Percentiles rank a stretch among this genome's conserved stretches.
These are phyloP conservation scores for Nasonovia ribisnigri DNA, from an alignment of 2,888 invertebrate genomes.

Conservation along the genomic window DNA sequence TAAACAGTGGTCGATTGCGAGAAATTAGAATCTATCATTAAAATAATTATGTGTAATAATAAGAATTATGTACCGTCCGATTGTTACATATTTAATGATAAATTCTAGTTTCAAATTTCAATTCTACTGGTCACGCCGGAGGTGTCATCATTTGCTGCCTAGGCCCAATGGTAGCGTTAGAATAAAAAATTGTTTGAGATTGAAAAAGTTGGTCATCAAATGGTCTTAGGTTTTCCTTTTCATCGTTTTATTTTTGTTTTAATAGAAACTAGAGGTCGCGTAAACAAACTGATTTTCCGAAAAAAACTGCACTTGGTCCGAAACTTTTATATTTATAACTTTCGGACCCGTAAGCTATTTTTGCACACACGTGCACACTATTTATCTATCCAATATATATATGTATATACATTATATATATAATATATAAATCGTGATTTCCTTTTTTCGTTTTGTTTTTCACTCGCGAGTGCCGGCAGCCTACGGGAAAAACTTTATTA, in stretches of 20 bases:
- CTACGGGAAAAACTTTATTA: slow-evolving; percentile 54
- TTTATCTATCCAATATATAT: neutral
- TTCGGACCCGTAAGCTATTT: slow-evolving; percentile 56
- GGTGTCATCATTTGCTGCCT: too few species aligned
- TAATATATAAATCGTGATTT: neutral
- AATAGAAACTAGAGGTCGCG: slow-evolving; percentile 18
- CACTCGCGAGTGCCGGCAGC: slow-evolving; percentile 13
- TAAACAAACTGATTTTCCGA: slow-evolving; percentile 49
- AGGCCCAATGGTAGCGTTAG: neutral
- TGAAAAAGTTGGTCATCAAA: slow-evolving; percentile 53
- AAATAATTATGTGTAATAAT: neutral
- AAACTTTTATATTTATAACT: slow-evolving; percentile 55
- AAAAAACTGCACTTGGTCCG: slow-evolving; percentile 24
- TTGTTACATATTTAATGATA: neutral
- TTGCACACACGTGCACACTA: neutral
- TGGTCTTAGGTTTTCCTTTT: slow-evolving; percentile 29
- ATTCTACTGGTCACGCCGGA: too few species aligned
- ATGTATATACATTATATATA: slow-evolving; percentile 20
- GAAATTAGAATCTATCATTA: neutral
- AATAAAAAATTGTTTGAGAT: slow-evolving; percentile 10
- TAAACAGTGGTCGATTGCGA: neutral
- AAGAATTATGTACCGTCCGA: too few species aligned
- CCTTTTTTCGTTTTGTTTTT: neutral
- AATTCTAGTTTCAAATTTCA: neutral
- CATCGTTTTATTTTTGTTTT: neutral